These are phyloP conservation scores for Pelecanoides urinatrix DNA, from an alignment of 2,113 vertebrate genomes.

Conservation along the genomic window DNA sequence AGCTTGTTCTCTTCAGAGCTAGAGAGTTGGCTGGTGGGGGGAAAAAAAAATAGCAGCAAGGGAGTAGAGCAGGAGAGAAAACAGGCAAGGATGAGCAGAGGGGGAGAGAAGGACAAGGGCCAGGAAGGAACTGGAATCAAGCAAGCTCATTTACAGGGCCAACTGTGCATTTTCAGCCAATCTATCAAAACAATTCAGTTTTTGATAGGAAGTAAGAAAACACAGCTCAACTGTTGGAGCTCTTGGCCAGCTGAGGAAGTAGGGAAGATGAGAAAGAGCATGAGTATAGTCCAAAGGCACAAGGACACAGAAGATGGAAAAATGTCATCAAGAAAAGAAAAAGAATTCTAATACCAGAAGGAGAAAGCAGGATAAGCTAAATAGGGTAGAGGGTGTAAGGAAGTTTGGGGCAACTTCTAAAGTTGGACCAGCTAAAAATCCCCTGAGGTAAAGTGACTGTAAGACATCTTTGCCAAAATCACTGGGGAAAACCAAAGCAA, in stretches of 20 bases:
- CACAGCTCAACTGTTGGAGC: neutral
- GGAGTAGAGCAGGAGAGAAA: constrained; percentile 44
- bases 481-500: neutral
- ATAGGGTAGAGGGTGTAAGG: neutral
- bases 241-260: neutral
- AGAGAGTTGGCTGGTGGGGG: neutral
- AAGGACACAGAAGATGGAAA: neutral
- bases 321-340: neutral
- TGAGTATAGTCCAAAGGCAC: neutral
- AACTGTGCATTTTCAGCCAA: constrained; percentile 12
- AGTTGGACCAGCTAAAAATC: neutral
- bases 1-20: constrained; percentile 45
- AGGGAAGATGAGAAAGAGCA: neutral
- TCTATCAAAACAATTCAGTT: constrained; percentile 6
- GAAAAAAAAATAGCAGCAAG: constrained; percentile 8
- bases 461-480: neutral
- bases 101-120: neutral
- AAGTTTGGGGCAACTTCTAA: neutral
- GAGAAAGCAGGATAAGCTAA: neutral
- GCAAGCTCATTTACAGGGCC: neutral
- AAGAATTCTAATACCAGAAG: neutral
- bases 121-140: constrained; percentile 21
- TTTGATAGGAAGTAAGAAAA: constrained; percentile 37
- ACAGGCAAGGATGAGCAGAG: constrained; percentile 23
- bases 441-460: neutral